A percentile compares a stretch with the other conserved stretches of the same genome.
Conservation (phyloP, 2,113 vertebrate species). For the Cervus canadensis region DNA sequence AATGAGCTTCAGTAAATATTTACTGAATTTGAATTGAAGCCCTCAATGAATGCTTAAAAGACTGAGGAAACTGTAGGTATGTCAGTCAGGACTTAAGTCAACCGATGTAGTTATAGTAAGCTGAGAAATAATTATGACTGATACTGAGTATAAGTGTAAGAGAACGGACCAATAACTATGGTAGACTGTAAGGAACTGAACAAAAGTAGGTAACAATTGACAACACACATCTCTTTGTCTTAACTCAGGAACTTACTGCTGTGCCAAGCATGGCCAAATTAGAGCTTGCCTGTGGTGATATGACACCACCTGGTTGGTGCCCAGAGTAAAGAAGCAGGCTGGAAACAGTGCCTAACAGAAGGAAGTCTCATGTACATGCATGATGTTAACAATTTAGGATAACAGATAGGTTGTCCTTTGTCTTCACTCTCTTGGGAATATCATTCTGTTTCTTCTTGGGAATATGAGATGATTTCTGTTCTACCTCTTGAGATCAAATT, state of each 20-base stretch:
- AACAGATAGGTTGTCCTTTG: background rate
- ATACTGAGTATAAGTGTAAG: background rate
- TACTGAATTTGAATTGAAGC: background rate
- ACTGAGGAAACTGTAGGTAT: background rate
- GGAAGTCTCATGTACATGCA: background rate
- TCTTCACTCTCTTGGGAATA: conserved; percentile 3
- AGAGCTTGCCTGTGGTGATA: background rate
- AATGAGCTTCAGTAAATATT: conserved; percentile 19
- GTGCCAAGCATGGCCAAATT: background rate
- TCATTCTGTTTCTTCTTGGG: background rate
- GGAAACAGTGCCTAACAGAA: background rate
- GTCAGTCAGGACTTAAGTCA: background rate
- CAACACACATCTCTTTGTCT: background rate
- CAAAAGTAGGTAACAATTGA: background rate
- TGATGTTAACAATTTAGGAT: background rate
- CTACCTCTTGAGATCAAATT: background rate
- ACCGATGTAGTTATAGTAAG: background rate
- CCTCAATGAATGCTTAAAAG: conserved; percentile 14
- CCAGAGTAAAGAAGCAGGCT: background rate
- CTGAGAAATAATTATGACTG: background rate
- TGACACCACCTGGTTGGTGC: background rate
- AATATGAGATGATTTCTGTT: conserved; percentile 9
- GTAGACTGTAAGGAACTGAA: background rate
- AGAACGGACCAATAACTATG: background rate
- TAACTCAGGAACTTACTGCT: background rate